Evolutionary conservation across 2,113 vertebrate genomes (phyloP).

Genomic region (Poecilia latipinna): DNA sequence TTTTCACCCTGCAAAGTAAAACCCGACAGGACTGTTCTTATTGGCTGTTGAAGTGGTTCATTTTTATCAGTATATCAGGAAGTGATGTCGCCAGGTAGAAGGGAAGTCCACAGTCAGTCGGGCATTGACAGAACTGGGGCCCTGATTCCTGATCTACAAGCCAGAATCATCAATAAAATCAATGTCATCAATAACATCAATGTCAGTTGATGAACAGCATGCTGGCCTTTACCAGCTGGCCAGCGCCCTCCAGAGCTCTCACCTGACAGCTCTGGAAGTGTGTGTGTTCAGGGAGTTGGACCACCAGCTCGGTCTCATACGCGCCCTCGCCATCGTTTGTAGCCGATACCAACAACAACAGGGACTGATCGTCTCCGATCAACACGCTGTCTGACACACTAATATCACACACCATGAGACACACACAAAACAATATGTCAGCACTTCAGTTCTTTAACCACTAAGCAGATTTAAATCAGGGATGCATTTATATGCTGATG

Average conservation of each 20-base stretch:
- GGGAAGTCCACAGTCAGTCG: constrained; percentile 31
- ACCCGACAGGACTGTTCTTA: background rate
- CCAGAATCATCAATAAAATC: background rate
- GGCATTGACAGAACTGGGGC: constrained; percentile 16
- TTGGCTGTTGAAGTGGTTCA: background rate
- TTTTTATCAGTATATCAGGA: background rate
- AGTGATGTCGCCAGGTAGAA: constrained; percentile 16
- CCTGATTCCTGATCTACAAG: constrained; percentile 25
- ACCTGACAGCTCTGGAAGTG: constrained; percentile 49
- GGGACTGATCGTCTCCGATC: constrained; percentile 25
- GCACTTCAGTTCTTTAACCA: background rate
- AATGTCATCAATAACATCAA: background rate
- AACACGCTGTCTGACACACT: constrained; percentile 24
- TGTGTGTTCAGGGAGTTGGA: constrained; percentile 27
- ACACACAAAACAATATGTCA: background rate
- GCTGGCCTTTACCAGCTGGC: background rate
- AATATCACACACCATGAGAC: background rate
- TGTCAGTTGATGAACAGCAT: background rate
- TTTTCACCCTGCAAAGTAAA: constrained; percentile 8
- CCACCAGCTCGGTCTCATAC: constrained; percentile 24
- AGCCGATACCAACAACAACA: constrained; percentile 15
- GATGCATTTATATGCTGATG: too few relatives aligned
- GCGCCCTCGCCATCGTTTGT: constrained; percentile 18
- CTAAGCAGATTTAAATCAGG: too few relatives aligned
- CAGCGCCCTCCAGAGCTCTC: background rate